Percentiles rank a stretch among this genome's conserved stretches.
phyloP scores from a whole-genome alignment of 2,888 invertebrate species.

The Ethmia dodecea region DNA sequence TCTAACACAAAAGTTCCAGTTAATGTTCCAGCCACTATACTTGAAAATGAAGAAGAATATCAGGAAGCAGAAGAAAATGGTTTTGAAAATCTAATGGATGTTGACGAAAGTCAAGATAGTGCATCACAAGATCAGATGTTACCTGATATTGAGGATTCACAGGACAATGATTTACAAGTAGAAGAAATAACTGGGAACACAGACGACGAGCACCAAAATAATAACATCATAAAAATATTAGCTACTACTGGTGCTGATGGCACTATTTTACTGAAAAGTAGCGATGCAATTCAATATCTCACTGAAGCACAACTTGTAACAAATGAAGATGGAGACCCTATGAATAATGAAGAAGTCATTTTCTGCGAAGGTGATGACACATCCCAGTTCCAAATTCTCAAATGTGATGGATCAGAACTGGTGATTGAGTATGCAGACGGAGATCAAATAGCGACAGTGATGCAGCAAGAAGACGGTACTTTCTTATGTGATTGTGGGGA shows the following conservation, averaged over 20 bases:
- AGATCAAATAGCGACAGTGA: conserved; percentile 53
- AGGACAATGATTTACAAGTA: conserved; percentile 27
- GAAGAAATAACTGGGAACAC: conserved; percentile 23
- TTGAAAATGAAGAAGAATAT: conserved; percentile 61
- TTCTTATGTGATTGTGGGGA: conserved; percentile 69
- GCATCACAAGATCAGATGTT: conserved; percentile 31
- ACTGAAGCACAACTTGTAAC: conserved; percentile 43
- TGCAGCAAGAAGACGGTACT: conserved; percentile 61
- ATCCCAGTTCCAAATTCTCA: conserved; percentile 62
- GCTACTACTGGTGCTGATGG: conserved; percentile 46
- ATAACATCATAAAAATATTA: conserved; percentile 55
- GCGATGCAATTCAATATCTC: conserved; percentile 50
- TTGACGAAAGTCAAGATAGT: conserved; percentile 35
- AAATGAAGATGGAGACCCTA: conserved; percentile 41
- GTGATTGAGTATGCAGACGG: conserved; percentile 70
- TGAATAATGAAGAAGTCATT: conserved; percentile 56
- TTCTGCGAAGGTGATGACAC: conserved; percentile 63
- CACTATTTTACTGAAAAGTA: conserved; percentile 51
- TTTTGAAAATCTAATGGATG: conserved; percentile 36
- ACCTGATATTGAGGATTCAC: conserved; percentile 23
- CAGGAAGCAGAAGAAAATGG: conserved; percentile 39
- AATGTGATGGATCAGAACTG: conserved; percentile 63
- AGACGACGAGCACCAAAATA: conserved; percentile 25
- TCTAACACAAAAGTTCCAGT: conserved; percentile 45
- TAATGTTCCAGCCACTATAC: conserved; percentile 64